Base-by-base conservation (phyloP, 2,797 vertebrate species). In the Sebastes taczanowskii region DNA sequence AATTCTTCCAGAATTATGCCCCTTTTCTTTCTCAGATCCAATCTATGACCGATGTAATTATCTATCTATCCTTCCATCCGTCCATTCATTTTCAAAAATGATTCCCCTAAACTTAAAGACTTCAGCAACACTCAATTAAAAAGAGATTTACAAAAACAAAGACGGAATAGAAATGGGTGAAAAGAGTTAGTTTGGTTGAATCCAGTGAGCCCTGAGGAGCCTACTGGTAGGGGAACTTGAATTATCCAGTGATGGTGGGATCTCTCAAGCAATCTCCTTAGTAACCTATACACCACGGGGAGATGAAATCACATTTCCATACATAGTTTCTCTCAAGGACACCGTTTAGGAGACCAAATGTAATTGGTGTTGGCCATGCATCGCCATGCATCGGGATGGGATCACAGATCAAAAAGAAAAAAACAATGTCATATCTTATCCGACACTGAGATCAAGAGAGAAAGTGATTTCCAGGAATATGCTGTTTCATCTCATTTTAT, bases 381-480 rank as follows among this genome's bases (percentile, higher is more conserved):
- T 2, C 20, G 6, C 23, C 29, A 3, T 71, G 32, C 22, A 1
- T 2, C 20, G 29, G 59, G 67, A 78, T n/a, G 20, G 56, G 30
- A 75, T 74, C 55, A 38, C 58, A 29, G 56, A 25, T 35, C 23
- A 32, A 65, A 32, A 11, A 52, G 4, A 30, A 11, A 20, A 59
- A 10, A 3, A n/a, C 60, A 78, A 29, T 63, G 52, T 22, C 38
- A 22, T 2, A 46, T 82, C 20, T 78, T 76, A 87, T 83, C 80
- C 79, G 59, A 30, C 67, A 22, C 16, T 6, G 59, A 64, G 77
- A 76, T 80, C 80, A 72, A 67, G 63, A 58, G 74, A 63, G 32
- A 63, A 56, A 53, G 59, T n/a, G 56, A 72, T 89, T 88, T 82
- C 58, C 27, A 77, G 74, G 71, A 86, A 82, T 81, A 63, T 67